A percentile compares a stretch with the other conserved stretches of the same genome.
These are phyloP conservation scores for Poecilus cupreus DNA, from an alignment of 2,888 invertebrate genomes.

Conservation along the genomic window DNA sequence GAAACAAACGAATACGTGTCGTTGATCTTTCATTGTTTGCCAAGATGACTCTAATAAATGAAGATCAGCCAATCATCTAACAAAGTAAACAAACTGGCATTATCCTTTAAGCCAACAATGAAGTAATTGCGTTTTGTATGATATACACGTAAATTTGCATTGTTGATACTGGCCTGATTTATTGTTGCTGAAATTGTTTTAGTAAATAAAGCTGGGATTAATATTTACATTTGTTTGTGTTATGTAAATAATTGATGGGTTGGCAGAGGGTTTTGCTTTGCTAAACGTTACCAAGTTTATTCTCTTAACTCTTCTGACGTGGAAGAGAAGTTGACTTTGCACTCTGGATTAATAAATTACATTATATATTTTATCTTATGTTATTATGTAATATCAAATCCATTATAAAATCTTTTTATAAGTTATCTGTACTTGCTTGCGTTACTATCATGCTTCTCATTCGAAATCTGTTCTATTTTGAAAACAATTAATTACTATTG, in stretches of 20 bases:
- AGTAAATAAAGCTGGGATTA: background rate
- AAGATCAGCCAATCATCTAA: conserved; percentile 13
- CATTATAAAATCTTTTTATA: background rate
- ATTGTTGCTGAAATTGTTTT: background rate
- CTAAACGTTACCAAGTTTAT: background rate
- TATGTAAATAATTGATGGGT: conserved; percentile 14
- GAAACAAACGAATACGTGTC: conserved; percentile 23
- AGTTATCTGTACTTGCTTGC: no score
- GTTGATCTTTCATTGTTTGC: conserved; percentile 44
- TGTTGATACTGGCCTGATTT: background rate
- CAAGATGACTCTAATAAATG: conserved; percentile 41
- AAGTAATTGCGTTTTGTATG: background rate
- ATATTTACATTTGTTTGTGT: background rate
- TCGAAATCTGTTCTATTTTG: background rate
- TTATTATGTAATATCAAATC: background rate
- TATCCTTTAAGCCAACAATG: background rate
- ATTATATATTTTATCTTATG: background rate
- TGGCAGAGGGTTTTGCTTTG: background rate
- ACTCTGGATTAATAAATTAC: background rate
- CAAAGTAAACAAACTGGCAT: conserved; percentile 26
- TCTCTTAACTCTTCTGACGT: background rate
- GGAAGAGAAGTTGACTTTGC: background rate
- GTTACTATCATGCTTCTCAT: background rate
- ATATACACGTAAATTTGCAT: background rate
- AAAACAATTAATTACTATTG: no score